phyloP scores from a whole-genome alignment of 2,888 invertebrate species.

The Abscondita cerata region DNA sequence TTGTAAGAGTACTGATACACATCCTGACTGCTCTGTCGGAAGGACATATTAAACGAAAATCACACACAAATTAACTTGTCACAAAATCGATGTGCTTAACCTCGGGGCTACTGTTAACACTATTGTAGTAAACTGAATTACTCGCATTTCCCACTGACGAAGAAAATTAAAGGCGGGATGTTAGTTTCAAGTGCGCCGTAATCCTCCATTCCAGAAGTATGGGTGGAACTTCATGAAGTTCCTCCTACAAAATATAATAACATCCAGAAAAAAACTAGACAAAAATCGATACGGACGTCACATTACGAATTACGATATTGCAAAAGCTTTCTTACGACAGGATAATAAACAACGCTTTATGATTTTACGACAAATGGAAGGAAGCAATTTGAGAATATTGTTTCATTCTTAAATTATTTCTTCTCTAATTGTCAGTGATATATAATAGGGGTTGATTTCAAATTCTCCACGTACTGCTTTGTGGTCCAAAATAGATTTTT shows the following conservation, averaged over 20 bases:
- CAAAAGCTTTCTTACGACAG: no score
- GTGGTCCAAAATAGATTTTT: constrained; percentile 4
- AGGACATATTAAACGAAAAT: constrained; percentile 15
- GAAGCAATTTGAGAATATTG: no score
- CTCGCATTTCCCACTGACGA: constrained; percentile 25
- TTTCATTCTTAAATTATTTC: constrained; percentile 7
- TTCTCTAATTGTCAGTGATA: constrained; percentile 13
- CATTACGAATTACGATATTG: no score
- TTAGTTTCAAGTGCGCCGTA: constrained; percentile 17
- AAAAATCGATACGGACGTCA: constrained; percentile 22
- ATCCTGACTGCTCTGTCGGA: constrained; percentile 26
- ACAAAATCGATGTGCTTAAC: background rate
- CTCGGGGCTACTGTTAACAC: constrained; percentile 7
- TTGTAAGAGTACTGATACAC: constrained; percentile 27
- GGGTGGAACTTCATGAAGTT: constrained; percentile 29
- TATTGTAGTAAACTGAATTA: constrained; percentile 14
- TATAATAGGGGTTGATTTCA: constrained; percentile 13
- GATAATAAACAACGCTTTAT: no score
- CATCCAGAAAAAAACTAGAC: constrained; percentile 25
- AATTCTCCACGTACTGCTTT: background rate
- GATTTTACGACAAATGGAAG: no score
- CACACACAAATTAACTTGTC: background rate
- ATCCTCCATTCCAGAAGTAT: constrained; percentile 33
- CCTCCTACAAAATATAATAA: constrained; percentile 30
- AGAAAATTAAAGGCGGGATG: constrained; percentile 31